phyloP scores from a whole-genome alignment of 2,797 vertebrate species.

The Neosilurus mollespiculum region DNA sequence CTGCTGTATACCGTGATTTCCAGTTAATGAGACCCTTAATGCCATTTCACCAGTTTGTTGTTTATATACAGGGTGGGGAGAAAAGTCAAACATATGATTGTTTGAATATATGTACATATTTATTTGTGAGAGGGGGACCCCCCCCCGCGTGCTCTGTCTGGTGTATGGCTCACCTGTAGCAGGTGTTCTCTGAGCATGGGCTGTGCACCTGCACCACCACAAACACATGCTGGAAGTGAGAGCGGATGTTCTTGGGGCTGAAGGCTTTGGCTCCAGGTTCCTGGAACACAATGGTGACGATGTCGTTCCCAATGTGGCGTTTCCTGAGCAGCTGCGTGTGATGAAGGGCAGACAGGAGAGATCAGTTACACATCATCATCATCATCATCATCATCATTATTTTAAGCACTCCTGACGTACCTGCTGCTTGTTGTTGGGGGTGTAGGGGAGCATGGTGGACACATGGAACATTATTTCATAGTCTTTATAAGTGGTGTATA shows the following conservation, averaged over 20 bases:
- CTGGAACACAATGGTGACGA: constrained; percentile 97
- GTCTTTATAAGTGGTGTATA: constrained; percentile 93
- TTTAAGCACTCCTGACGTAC: constrained; percentile 62
- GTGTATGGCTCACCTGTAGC: constrained; percentile 91
- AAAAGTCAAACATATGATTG: no score
- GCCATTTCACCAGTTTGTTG: no score
- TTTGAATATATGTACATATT: no score
- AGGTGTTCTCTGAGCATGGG: constrained; percentile 87
- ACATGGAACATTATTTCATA: constrained; percentile 98
- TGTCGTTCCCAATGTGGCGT: constrained; percentile 96
- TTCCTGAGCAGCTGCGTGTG: constrained; percentile 85
- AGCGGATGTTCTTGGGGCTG: constrained; percentile 97
- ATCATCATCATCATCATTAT: neutral
- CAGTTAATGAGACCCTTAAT: no score
- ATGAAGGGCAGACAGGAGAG: neutral
- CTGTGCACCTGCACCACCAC: constrained; percentile 87
- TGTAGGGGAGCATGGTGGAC: constrained; percentile 95
- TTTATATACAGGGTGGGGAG: no score
- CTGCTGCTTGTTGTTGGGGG: constrained; percentile 98
- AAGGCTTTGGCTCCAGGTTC: constrained; percentile 94
- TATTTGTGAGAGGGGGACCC: no score
- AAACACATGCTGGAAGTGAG: constrained; percentile 97
- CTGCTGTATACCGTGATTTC: no score
- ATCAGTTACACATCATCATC: neutral
- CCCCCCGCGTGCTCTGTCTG: no score